Conservation (phyloP, 1,140 invertebrate species). For the Drosophila busckii region DNA sequence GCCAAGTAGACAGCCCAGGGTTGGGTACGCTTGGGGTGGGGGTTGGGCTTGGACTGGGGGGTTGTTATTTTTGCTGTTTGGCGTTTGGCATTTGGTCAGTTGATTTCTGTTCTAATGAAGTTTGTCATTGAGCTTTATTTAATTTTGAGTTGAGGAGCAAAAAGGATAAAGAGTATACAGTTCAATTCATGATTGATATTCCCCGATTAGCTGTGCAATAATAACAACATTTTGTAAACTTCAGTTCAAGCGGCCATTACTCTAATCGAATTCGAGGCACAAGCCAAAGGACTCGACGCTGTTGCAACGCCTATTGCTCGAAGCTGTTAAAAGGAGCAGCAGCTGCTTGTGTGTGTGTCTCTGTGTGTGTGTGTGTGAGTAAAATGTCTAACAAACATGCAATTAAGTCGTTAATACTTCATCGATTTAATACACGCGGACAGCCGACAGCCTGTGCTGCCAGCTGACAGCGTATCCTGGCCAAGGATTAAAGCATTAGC, state of each 20-base stretch:
- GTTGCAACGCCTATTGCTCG: slow-evolving; percentile 54
- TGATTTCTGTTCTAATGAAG: slow-evolving; percentile 75
- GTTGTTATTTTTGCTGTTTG: slow-evolving; percentile 70
- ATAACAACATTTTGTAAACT: too few species aligned
- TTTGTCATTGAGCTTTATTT: slow-evolving; percentile 77
- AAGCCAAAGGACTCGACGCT: slow-evolving; percentile 23
- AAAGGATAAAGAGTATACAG: too few species aligned
- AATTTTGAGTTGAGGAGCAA: slow-evolving; percentile 62
- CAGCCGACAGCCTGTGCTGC: slow-evolving; percentile 13
- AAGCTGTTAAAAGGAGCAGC: not conserved
- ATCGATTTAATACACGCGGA: slow-evolving; percentile 68
- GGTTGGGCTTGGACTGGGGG: not conserved
- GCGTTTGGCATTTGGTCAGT: slow-evolving; percentile 63
- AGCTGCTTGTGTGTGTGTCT: not conserved
- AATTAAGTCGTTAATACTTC: slow-evolving; percentile 77
- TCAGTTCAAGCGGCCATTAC: slow-evolving; percentile 65
- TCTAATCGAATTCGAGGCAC: slow-evolving; percentile 62
- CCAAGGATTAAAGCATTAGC: slow-evolving; percentile 71
- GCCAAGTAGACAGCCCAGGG: slow-evolving; percentile 29
- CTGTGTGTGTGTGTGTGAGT: slow-evolving; percentile 1
- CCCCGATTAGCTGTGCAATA: too few species aligned
- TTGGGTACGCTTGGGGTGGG: not conserved
- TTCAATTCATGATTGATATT: too few species aligned
- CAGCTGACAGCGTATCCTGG: slow-evolving; percentile 16
- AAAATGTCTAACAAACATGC: slow-evolving; percentile 74